Base-by-base conservation (phyloP, 2,113 vertebrate species). In the Circaetus gallicus region DNA sequence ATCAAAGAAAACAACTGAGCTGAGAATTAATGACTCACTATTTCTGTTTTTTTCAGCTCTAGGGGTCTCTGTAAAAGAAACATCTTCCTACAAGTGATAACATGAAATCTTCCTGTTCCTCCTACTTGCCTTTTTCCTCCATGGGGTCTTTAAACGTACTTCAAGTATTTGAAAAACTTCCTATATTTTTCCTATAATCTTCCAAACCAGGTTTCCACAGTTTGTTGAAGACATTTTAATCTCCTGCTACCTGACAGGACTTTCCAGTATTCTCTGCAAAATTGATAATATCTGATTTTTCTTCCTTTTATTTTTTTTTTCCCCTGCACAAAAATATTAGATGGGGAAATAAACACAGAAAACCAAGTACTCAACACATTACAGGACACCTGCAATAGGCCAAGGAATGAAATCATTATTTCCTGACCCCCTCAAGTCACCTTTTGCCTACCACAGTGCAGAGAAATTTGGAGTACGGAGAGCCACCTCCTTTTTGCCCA, bases 1-100 rank as follows among this genome's bases (percentile, higher is more conserved):
- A 95, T 80, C 61, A 94, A 95, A 78, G 83, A 93, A 93, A 96
- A 95, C 84, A 87, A 92, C 93, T 50, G 70, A 96, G 19, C 84
- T 82, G 78, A 95, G 87, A 94, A 91, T 79, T 85, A 92, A 91
- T 93, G 93, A 94, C 61, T 94, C 91, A 93, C 70, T 63, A 66
- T 91, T 95, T 89, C 83, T 83, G 67, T 47, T 92, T 76, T 40
- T 47, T 47, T 67, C 65, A 76, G 70, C 74, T 84, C 71, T 82
- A 87, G 53, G 69, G 72, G 80, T 97, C 84, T 95, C 59, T 82
- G 45, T 32, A 62, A 82, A 86, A 85, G 89, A 95, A 93, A 76
- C 53, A 77, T 63, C 78, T 79, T 96, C 81, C 74, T 93, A 84
- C 81, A 73, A 95, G 89, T 70, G 93, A 91, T 95, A 85, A 80